Base-by-base conservation (phyloP, 2,888 invertebrate species). In the Limnephilus auricula region DNA sequence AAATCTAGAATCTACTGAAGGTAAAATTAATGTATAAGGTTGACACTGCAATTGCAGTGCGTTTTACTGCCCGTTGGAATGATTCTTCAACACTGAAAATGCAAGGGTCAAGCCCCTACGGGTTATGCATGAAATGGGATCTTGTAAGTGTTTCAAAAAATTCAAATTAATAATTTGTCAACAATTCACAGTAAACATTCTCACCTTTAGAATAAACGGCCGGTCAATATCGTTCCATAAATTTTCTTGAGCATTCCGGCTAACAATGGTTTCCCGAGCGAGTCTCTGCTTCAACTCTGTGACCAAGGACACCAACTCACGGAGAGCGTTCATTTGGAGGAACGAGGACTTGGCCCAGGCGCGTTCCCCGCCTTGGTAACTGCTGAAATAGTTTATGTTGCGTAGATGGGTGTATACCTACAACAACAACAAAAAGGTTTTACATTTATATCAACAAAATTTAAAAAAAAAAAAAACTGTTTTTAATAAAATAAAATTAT, bases 221-320 rank as follows among this genome's bases (percentile, higher is more conserved):
- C 96, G 96, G 93, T 97, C 97, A 0, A 95, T 94, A 31, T 95
- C 94, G 50, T 94, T 94, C 95, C 96, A 95, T 3, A 94, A 94
- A 40, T 95, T 94, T 87, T 94, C 94, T n/a, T 95, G 94, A n/a
- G 93, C 92, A 4, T 95, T 96, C 0, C 94, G 94, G 82, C 96
- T 95, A 83, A 95, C 96, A 84, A 98, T 97, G 89, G 97, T 97
- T 92, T 97, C 94, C 0, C 94, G 91, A 2, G 95, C 94, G 9
- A 99, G 95, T 0, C 98, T 96, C 34, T 94, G 92, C 25, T 96
- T 96, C 83, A 99, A 94, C 93, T 99, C 99, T 0, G 95, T 94
- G 1, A 98, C 96, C 91, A 99, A 94, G 37, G 97, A 96, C 93
- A 97, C 96, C 94, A 98, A 97, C 94, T 98, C 98, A 10, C 96